These are phyloP conservation scores for Rhynchotus rufescens DNA, from an alignment of 2,797 vertebrate genomes.

Conservation along the genomic window DNA sequence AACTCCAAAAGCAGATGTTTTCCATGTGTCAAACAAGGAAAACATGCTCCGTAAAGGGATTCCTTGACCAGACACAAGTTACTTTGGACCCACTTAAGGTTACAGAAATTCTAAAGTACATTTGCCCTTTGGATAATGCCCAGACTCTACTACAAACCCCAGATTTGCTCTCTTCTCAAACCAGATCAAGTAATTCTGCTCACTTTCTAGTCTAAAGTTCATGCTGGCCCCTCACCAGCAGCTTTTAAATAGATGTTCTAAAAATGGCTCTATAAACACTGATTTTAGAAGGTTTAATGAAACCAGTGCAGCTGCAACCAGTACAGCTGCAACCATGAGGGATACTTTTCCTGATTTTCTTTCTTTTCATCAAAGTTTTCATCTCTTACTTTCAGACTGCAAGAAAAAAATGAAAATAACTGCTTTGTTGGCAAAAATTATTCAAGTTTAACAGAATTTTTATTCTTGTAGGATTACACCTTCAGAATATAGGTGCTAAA, in stretches of 20 bases:
- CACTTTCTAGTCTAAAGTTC: neutral
- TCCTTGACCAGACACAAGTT: neutral
- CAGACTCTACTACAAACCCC: neutral
- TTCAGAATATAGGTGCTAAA: neutral
- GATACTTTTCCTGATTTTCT: neutral
- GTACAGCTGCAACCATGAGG: neutral
- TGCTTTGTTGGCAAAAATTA: neutral
- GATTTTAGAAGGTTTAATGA: neutral
- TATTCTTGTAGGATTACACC: neutral
- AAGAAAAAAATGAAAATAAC: neutral
- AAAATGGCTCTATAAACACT: neutral
- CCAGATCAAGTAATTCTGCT: neutral
- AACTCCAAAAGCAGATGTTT: neutral
- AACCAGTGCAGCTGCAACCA: rapidly evolving
- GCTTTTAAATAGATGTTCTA: neutral
- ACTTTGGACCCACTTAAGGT: neutral
- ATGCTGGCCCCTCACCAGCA: neutral
- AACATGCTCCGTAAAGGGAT: neutral
- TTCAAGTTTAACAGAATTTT: neutral
- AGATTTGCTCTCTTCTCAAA: neutral
- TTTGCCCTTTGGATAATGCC: neutral
- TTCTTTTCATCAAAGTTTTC: neutral
- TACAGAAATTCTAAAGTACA: neutral
- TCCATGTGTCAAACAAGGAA: neutral
- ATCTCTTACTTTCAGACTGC: neutral